Percentiles rank a stretch among this genome's conserved stretches.
phyloP scores from a whole-genome alignment of 2,797 vertebrate genomes.

The Darevskia mixta region DNA sequence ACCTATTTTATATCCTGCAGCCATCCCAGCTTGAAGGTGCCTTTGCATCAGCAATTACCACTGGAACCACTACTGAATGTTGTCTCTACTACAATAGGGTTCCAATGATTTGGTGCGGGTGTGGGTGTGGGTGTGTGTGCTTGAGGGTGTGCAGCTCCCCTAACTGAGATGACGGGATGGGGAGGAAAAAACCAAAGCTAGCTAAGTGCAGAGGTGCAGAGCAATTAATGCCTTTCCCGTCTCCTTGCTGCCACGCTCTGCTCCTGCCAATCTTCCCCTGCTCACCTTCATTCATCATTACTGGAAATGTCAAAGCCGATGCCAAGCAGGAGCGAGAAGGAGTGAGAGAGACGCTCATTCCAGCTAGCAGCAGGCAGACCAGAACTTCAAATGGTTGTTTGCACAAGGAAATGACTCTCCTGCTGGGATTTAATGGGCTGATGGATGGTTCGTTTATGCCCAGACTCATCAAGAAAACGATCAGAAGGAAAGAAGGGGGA shows the following conservation, averaged over 20 bases:
- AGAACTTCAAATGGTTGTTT: constrained; percentile 26
- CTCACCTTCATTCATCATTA: constrained; percentile 32
- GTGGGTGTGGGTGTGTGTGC: too few species aligned
- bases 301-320: background rate
- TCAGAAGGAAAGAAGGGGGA: background rate
- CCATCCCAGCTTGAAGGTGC: background rate
- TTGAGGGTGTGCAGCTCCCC: too few species aligned
- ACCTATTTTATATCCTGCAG: background rate
- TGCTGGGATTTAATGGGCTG: constrained; percentile 49
- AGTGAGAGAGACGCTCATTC: background rate
- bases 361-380: constrained; percentile 9
- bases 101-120: too few species aligned
- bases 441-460: constrained; percentile 19
- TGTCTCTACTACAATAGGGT: too few species aligned
- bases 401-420: constrained; percentile 39
- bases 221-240: background rate
- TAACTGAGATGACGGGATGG: background rate
- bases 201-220: background rate
- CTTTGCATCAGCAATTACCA: background rate
- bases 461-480: constrained; percentile 12
- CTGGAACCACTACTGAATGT: background rate
- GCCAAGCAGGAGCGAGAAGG: background rate
- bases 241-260: background rate
- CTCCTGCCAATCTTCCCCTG: constrained; percentile 5
- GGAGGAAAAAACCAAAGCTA: background rate